These are phyloP conservation scores for Burhinus bistriatus DNA, from an alignment of 2,113 vertebrate genomes.

Conservation along the genomic window DNA sequence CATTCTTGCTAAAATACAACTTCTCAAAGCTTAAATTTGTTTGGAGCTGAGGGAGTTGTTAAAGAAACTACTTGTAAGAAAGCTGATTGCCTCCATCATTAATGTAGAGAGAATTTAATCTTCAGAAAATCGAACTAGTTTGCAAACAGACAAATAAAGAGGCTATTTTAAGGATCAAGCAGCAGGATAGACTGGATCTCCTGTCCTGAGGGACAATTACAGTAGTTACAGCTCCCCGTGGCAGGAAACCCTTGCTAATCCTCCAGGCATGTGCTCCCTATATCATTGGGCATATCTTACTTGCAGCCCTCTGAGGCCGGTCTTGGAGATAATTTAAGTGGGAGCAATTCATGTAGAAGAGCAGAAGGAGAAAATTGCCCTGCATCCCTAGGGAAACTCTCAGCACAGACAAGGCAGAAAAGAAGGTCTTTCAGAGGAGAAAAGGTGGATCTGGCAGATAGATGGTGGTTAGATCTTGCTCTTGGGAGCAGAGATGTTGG, in stretches of 20 bases:
- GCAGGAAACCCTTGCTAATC: background rate
- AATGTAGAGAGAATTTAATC: background rate
- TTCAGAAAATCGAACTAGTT: background rate
- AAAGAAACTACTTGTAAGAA: background rate
- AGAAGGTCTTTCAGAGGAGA: background rate
- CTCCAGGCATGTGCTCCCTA: background rate
- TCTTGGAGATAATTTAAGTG: background rate
- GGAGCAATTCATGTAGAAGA: background rate
- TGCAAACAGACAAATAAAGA: background rate
- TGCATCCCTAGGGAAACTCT: background rate
- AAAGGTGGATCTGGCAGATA: background rate
- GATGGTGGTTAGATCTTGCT: background rate
- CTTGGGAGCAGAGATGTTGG: accelerated
- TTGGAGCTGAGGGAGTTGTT: background rate
- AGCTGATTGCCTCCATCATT: background rate
- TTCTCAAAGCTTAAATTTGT: background rate
- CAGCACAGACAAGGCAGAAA: background rate
- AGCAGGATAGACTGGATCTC: background rate
- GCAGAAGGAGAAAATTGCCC: background rate
- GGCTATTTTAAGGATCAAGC: slow-evolving; percentile 24
- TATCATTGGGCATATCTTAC: background rate
- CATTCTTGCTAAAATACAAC: background rate
- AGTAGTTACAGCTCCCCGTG: background rate
- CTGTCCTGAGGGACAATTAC: background rate
- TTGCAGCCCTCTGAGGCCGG: background rate